phyloP scores from a whole-genome alignment of 35 echinoderm and acorn worm species.

The Apostichopus californicus region DNA sequence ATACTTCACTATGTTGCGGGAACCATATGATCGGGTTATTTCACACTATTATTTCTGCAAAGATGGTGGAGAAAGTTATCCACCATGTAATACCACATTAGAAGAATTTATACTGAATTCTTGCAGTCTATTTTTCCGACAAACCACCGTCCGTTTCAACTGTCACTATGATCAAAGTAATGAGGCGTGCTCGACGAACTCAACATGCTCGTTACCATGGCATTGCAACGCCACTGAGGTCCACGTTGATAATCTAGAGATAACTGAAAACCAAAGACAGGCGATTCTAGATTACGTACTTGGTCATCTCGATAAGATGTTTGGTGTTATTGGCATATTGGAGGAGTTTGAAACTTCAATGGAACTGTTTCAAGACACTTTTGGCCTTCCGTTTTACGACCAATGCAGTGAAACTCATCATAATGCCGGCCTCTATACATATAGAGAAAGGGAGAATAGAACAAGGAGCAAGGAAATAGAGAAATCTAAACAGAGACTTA shows the following conservation, averaged over 20 bases:
- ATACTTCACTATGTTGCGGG: slow-evolving; percentile 40
- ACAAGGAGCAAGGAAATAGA: not conserved
- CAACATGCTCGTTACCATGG: not conserved
- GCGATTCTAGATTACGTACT: slow-evolving; percentile 20
- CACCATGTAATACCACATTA: slow-evolving; percentile 21
- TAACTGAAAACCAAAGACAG: not conserved
- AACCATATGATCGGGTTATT: slow-evolving; percentile 30
- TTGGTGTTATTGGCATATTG: slow-evolving; percentile 44
- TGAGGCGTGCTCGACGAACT: not conserved
- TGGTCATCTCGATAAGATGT: slow-evolving; percentile 40
- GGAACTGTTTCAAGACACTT: slow-evolving; percentile 44
- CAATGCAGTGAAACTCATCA: not conserved
- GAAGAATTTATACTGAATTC: slow-evolving; percentile 33
- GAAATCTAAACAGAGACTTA: not conserved
- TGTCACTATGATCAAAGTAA: not conserved
- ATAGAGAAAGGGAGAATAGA: slow-evolving; percentile 7
- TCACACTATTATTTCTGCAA: slow-evolving; percentile 52
- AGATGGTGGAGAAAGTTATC: slow-evolving; percentile 32
- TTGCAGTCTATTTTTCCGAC: slow-evolving; percentile 38
- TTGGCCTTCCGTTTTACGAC: slow-evolving; percentile 5
- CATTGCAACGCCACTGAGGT: slow-evolving; percentile 39
- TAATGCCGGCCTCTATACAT: not conserved
- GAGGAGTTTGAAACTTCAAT: slow-evolving; percentile 45
- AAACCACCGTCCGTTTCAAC: slow-evolving; percentile 35
- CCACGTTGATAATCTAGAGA: slow-evolving; percentile 24